A percentile compares a stretch with the other conserved stretches of the same genome.
Conservation (phyloP, 1,140 invertebrate genomes). For the Contarinia nasturtii region DNA sequence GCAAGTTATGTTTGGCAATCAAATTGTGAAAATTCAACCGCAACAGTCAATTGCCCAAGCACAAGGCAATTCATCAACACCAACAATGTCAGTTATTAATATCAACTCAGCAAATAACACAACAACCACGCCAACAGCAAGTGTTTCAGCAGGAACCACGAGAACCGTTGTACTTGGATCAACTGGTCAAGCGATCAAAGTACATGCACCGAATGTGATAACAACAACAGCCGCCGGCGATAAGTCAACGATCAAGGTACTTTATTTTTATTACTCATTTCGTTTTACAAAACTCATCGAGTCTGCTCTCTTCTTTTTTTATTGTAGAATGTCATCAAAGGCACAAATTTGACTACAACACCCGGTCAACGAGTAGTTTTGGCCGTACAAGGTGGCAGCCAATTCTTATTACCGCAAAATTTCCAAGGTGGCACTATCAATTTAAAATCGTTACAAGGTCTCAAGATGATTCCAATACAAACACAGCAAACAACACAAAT, state of each 20-base stretch:
- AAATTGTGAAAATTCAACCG: slow-evolving; percentile 16
- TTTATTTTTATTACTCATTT: not conserved
- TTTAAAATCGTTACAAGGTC: slow-evolving; percentile 43
- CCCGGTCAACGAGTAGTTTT: slow-evolving; percentile 35
- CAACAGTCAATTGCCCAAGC: not conserved
- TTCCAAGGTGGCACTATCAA: slow-evolving; percentile 35
- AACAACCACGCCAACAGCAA: not conserved
- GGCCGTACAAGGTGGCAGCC: slow-evolving; percentile 35
- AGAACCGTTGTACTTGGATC: slow-evolving; percentile 13
- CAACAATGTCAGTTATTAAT: no score
- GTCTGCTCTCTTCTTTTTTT: not conserved
- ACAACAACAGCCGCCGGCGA: not conserved
- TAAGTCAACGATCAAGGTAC: not conserved
- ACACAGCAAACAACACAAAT: slow-evolving; percentile 7
- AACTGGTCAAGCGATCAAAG: slow-evolving; percentile 13
- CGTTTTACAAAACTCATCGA: not conserved
- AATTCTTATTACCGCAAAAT: slow-evolving; percentile 32
- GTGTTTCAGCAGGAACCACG: not conserved
- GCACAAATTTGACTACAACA: not conserved
- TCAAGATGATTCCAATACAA: slow-evolving; percentile 42
- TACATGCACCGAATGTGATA: slow-evolving; percentile 5
- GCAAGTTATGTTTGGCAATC: slow-evolving; percentile 26
- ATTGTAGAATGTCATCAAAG: slow-evolving; percentile 3
- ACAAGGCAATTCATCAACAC: no score
- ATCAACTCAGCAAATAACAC: not conserved